Evolutionary conservation across 1,140 invertebrate genomes (phyloP).

Genomic region (Augochlora pura): DNA sequence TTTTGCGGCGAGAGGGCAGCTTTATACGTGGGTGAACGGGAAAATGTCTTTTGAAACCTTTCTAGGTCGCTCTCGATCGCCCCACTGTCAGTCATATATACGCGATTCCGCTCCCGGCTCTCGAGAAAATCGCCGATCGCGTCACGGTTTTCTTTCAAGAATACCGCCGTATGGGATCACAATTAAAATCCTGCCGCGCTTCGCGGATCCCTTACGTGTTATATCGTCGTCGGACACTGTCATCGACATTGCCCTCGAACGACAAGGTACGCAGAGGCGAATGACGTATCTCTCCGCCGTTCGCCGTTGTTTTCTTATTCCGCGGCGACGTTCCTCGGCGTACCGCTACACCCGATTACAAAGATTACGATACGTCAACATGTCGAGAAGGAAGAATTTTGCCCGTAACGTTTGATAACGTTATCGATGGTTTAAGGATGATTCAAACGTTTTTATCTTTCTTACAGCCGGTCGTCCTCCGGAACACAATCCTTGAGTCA

Average conservation of each 20-base stretch:
- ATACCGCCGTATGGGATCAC: not conserved
- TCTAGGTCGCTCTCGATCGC: slow-evolving; percentile 76
- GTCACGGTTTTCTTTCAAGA: slow-evolving; percentile 35
- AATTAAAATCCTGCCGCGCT: not conserved
- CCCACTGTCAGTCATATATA: slow-evolving; percentile 65
- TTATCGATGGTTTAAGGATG: not conserved
- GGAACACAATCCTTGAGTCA: slow-evolving; percentile 60
- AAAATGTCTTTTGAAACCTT: slow-evolving; percentile 78
- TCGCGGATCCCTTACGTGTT: not conserved
- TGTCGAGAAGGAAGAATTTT: not conserved
- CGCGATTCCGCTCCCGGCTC: slow-evolving; percentile 55
- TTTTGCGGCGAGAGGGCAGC: slow-evolving; percentile 58
- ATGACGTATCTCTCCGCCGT: not conserved
- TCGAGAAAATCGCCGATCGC: slow-evolving; percentile 56
- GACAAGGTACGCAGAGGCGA: too few species aligned
- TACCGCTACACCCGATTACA: too few species aligned
- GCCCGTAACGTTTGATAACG: not conserved
- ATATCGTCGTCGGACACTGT: not conserved
- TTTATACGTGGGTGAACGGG: slow-evolving; percentile 77
- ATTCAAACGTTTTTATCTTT: slow-evolving; percentile 26
- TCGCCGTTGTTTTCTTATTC: too few species aligned
- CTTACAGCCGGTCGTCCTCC: slow-evolving; percentile 53
- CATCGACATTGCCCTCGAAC: not conserved
- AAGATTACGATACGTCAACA: too few species aligned
- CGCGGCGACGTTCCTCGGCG: not conserved